phyloP scores from a whole-genome alignment of 2,797 vertebrate species.

The Micropoecilia bifurca region DNA sequence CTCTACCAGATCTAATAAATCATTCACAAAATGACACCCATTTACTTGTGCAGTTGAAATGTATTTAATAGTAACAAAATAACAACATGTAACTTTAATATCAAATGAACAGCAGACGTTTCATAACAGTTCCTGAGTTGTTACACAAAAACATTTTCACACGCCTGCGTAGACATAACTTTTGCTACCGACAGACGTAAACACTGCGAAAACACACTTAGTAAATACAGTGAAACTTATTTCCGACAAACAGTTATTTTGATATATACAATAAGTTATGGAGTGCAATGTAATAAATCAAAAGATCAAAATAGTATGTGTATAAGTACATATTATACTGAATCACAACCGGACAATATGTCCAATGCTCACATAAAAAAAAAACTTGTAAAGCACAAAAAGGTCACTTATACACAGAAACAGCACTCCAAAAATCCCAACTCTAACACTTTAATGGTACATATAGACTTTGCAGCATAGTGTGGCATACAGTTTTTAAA shows the following conservation, averaged over 20 bases:
- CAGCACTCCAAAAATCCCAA: slow-evolving; percentile 78
- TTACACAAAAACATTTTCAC: slow-evolving; percentile 76
- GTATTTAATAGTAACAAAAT: slow-evolving; percentile 80
- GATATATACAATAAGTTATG: slow-evolving; percentile 79
- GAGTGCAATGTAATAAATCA: slow-evolving; percentile 86
- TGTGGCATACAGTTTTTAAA: slow-evolving; percentile 68
- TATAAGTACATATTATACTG: slow-evolving; percentile 68
- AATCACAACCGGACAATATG: slow-evolving; percentile 81
- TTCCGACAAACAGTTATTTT: slow-evolving; percentile 64
- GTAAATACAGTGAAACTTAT: slow-evolving; percentile 70
- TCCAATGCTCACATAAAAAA: slow-evolving; percentile 80
- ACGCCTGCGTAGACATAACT: slow-evolving; percentile 81
- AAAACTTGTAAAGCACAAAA: slow-evolving; percentile 81
- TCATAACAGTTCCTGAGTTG: slow-evolving; percentile 83
- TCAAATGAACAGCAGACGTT: slow-evolving; percentile 75
- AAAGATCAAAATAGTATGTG: slow-evolving; percentile 75
- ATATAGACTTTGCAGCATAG: slow-evolving; percentile 78
- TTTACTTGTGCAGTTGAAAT: slow-evolving; percentile 55
- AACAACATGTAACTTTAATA: slow-evolving; percentile 64
- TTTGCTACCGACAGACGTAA: slow-evolving; percentile 85
- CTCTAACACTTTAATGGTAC: slow-evolving; percentile 70
- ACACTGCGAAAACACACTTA: slow-evolving; percentile 85
- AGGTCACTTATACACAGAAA: slow-evolving; percentile 87
- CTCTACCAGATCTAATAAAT: not conserved
- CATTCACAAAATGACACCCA: slow-evolving; percentile 15